A percentile compares a stretch with the other conserved stretches of the same genome.
These are phyloP conservation scores for Sarcophaga carnaria DNA, from an alignment of 2,888 invertebrate genomes.

Conservation along the genomic window DNA sequence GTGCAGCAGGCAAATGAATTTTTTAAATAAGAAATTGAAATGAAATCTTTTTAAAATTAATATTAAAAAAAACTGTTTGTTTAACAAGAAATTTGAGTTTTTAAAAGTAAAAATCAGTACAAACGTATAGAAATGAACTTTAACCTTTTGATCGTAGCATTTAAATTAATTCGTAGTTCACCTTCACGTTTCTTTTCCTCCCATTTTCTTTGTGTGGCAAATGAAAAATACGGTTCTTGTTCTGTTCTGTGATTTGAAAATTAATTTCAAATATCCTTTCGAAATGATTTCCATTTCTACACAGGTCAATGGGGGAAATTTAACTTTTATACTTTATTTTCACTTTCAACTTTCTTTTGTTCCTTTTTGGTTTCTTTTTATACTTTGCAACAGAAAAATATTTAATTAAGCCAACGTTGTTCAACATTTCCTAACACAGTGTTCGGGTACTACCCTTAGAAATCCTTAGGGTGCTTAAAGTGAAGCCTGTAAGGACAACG, in stretches of 20 bases:
- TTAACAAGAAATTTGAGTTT: too few relatives aligned
- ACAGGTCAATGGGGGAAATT: slow-evolving; percentile 31
- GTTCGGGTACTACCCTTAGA: background rate
- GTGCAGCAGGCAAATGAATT: too few relatives aligned
- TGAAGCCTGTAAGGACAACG: background rate
- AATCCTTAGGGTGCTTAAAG: slow-evolving; percentile 20
- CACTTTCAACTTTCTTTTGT: too few relatives aligned
- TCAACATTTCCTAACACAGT: background rate
- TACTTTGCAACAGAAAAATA: slow-evolving; percentile 32
- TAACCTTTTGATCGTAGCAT: too few relatives aligned
- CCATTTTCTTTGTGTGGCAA: background rate
- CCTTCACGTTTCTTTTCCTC: background rate
- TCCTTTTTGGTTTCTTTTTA: background rate
- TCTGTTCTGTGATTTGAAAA: slow-evolving; percentile 26
- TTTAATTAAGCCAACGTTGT: slow-evolving; percentile 54
- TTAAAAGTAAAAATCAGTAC: too few relatives aligned
- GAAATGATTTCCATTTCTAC: slow-evolving; percentile 19
- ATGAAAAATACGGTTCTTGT: slow-evolving; percentile 6
- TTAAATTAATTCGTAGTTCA: background rate
- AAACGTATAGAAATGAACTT: too few relatives aligned
- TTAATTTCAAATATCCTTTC: slow-evolving; percentile 34
- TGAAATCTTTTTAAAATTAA: too few relatives aligned
- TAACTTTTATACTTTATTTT: background rate
- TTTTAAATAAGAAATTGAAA: too few relatives aligned
- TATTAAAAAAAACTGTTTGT: too few relatives aligned